Base-by-base conservation (phyloP, 2,797 vertebrate species). In the Parauchenoglanis ngamensis region DNA sequence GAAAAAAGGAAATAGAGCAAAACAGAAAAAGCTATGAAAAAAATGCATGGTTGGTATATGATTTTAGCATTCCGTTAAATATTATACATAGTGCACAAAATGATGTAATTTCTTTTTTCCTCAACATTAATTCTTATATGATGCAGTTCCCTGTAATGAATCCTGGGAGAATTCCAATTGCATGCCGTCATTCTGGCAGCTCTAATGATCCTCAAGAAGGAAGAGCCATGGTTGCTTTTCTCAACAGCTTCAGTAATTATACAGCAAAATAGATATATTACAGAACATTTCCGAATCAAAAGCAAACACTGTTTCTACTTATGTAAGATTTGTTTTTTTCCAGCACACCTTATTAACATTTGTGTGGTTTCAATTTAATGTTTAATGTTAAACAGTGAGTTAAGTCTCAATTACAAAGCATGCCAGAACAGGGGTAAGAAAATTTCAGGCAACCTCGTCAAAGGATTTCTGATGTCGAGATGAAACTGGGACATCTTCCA, bases 121-220 rank as follows among this genome's bases (percentile, higher is more conserved):
- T 65, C 57, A 63, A 82, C 79, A 65, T 63, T 63, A 82, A 65
- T 82, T 65, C 4, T 17, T 65, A 82, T 46, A n/a, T 46, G 35
- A n/a, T 46, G 59, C 40, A 44, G 35, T 49, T 82, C 35, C 2
- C 0, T 63, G 63, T 63, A 63, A 81, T n/a, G 57, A 63, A 81
- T 81, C 11, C 57, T 25, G 57, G 23, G 35, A 63, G 57, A 82
- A 65, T 65, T 59, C 77, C 54, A 59, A 79, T 40, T 35, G n/a
- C 17, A 79, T 17, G 5, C 54, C 54, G 19, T 59, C 77, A 79
- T 79, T 59, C 54, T 59, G 19, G 28, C 54, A 79, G 28, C 77
- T 79, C 40, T 82, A 65, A 63, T 63, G 79, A 82, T 63, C 59
- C 59, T 46, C 19, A 46, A 82, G 7, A 82, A 61, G 78, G 78